Conservation (phyloP, 2,888 invertebrate species). For the Ctena decussata region DNA sequence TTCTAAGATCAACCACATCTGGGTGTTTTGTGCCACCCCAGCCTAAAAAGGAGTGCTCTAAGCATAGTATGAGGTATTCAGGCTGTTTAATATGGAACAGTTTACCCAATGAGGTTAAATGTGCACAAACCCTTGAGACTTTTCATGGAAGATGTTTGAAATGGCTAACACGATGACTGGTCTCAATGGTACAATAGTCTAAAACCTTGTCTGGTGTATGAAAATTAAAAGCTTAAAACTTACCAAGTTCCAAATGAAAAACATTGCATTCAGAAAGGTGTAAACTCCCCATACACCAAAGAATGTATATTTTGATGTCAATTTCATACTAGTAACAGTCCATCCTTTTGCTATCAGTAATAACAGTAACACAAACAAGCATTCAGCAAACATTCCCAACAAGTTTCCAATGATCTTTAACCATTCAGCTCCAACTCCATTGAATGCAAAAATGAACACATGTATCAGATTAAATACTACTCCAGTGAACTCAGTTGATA, state of each 20-base stretch:
- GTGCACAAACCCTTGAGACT: no score
- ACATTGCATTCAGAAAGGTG: constrained; percentile 95
- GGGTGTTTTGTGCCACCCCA: no score
- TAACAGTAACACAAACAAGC: constrained; percentile 96
- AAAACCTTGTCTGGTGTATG: no score
- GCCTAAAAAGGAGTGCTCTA: no score
- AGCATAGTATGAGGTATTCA: no score
- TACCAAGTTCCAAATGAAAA: constrained; percentile 99
- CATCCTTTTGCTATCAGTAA: constrained; percentile 98
- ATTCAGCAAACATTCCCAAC: constrained; percentile 96
- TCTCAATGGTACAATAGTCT: no score
- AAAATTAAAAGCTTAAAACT: no score
- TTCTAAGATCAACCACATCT: no score
- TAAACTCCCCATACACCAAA: constrained; percentile 97
- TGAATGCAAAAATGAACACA: constrained; percentile 95
- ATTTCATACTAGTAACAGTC: constrained; percentile 96
- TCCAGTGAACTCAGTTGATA: constrained; percentile 94
- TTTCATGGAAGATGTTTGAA: no score
- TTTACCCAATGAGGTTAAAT: no score
- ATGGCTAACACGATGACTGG: no score
- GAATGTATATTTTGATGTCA: constrained; percentile 94
- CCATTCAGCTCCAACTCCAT: constrained; percentile 95
- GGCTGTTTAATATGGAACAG: no score
- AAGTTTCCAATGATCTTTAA: constrained; percentile 96
- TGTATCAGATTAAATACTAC: constrained; percentile 95